Base-by-base conservation (phyloP, 2,888 invertebrate species). In the Orchestes rusci region DNA sequence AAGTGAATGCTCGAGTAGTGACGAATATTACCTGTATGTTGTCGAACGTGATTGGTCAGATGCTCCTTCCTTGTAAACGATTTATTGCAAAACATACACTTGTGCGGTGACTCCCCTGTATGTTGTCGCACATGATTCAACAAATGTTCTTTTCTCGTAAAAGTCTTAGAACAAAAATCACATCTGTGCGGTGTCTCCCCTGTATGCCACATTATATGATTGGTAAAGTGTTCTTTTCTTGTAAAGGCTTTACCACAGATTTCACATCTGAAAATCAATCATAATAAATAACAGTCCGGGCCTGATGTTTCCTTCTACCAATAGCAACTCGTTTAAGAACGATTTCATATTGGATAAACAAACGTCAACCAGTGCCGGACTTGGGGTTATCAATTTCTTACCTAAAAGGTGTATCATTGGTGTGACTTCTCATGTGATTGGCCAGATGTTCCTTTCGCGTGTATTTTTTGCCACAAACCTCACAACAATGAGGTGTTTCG, bases 201-300 rank as follows among this genome's bases (percentile, higher is more conserved):
- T 2, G 87, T 86, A 68, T 88, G 87, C 87, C 87, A 87, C 77
- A 88, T 75, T 68, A 88, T 86, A 73, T 88, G 87, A 74, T 87
- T 87, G 78, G 84, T 85, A 73, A 86, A 87, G 71, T 89, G 88
- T 72, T 89, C 89, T 73, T 88, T 89, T 65, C 88, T 76, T 49
- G 87, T 87, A 70, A 89, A 89, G 56, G 85, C 83, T 72, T 89
- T 89, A 68, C 87, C 85, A 71, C 89, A 89, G 64, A 86, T 82
- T 67, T 87, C 86, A 69, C 89, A 90, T 62, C 85, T 78, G 42
- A 53, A 58, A 48, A 38, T 5, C 18, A 42, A 41, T n/a, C 7
- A 17, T 34, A 15, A 2, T 2, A 38, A 20, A 38, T 38, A 29
- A 34, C 17, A n/a, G n/a, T n/a, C n/a, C n/a, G n/a, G n/a, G n/a